Evolutionary conservation across 2,113 vertebrate genomes (phyloP), one percentile per base, ranked within the genome.

Genomic region (Myiopsitta monachus): DNA sequence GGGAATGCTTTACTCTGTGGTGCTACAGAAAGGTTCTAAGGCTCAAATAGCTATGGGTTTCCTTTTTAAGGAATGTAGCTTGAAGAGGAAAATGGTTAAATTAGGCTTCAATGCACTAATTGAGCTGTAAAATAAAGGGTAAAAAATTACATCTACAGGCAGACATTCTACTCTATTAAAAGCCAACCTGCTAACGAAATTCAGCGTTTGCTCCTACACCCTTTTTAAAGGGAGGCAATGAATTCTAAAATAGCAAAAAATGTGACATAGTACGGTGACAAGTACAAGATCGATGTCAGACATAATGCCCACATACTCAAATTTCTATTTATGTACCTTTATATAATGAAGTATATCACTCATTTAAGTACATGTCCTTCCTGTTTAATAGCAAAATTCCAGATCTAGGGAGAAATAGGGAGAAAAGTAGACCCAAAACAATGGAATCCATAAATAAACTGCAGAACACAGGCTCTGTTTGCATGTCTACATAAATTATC

Each of bases 261-360:
- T 87, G 84, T 79, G 91, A 95, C 94, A 96, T 54, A 79, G 77
- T 49, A 92, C 11, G 36, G 81, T 96, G 93, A 95, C 89, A 95
- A 97, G 92, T 74, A 96, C 46, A 87, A 87, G 83, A 97, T 84
- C 92, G 67, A 97, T 81, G 92, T 92, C 82, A 96, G 79, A 93
- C 83, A 74, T 80, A 87, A 88, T 74, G 85, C 88, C 61, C 88
- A 63, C 54, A 63, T 21, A 31, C 64, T 95, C 8, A 0, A 81
- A 93, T 75, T 90, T 64, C 79, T 75, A 78, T 83, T 92, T 92
- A 83, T 83, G 85, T 88, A 36, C 66, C 68, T 92, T 95, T 88
- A 94, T 73, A 43, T 83, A 85, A 95, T 28, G 38, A 84, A 51
- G 55, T 22, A 19, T 64, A 78, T 28, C 9, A 1, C 52, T 72